phyloP scores from a whole-genome alignment of 2,113 vertebrate species.

The Notiomystis cincta region DNA sequence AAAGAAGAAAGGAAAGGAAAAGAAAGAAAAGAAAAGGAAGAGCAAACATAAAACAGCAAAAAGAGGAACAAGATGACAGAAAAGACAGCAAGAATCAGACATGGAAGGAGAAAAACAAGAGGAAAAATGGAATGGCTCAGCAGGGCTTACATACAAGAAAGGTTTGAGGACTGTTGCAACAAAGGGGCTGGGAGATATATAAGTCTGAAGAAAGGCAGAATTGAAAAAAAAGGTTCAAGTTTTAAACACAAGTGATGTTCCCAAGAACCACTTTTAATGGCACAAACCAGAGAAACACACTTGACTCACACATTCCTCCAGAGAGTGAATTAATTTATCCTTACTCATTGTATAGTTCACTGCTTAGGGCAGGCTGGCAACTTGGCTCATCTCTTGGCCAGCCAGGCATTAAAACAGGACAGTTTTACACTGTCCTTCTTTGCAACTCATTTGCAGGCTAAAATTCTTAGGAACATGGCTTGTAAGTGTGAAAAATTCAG shows the following conservation, averaged over 20 bases:
- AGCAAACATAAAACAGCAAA: not conserved
- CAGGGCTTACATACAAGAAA: not conserved
- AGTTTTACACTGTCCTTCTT: not conserved
- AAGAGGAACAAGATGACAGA: not conserved
- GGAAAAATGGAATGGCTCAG: slow-evolving; percentile 38
- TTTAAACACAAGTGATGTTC: slow-evolving; percentile 33
- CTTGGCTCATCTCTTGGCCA: not conserved
- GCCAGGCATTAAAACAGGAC: not conserved
- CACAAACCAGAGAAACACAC: not conserved
- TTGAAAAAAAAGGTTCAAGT: fast-evolving
- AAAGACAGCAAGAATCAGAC: slow-evolving; percentile 18
- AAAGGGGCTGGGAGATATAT: not conserved
- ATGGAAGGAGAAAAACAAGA: slow-evolving; percentile 40
- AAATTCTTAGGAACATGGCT: slow-evolving; percentile 41
- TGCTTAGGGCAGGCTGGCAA: not conserved
- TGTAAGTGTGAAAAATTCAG: not conserved
- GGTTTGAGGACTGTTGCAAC: not conserved
- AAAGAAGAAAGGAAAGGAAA: not conserved
- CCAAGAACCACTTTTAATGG: not conserved
- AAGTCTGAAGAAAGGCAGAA: slow-evolving; percentile 36
- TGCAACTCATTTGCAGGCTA: not conserved
- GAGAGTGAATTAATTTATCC: not conserved
- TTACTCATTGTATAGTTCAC: fast-evolving
- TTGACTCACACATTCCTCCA: not conserved
- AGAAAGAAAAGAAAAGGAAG: not conserved